Evolutionary conservation across 2,888 invertebrate genomes (phyloP).

Genomic region (Coleophora deauratella): DNA sequence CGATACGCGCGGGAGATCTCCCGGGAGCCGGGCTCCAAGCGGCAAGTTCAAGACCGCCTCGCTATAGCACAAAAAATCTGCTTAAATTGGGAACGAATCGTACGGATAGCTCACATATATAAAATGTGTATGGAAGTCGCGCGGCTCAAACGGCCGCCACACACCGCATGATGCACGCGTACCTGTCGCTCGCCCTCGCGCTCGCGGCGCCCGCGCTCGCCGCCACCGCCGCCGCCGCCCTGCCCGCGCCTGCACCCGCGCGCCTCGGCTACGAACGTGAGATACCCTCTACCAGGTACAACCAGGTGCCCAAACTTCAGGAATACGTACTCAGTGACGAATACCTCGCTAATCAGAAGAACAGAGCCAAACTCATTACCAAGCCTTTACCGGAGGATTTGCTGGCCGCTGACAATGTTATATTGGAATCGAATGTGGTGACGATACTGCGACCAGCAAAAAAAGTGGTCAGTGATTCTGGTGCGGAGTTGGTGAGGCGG

Average conservation of each 20-base stretch:
- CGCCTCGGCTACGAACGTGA: conserved; percentile 61
- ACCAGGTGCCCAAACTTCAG: conserved; percentile 47
- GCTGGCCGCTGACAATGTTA: conserved; percentile 54
- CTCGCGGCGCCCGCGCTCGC: conserved; percentile 41
- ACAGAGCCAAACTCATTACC: conserved; percentile 57
- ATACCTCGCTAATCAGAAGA: conserved; percentile 46
- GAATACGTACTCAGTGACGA: conserved; percentile 51
- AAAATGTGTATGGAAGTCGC: conserved; percentile 62
- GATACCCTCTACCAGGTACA: conserved; percentile 48
- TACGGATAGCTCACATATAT: conserved; percentile 66
- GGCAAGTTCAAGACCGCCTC: conserved; percentile 59
- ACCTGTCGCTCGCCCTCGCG: conserved; percentile 49
- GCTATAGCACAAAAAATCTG: conserved; percentile 44
- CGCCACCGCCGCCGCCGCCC: conserved; percentile 23
- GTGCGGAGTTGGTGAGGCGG: conserved; percentile 44
- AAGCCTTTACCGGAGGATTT: conserved; percentile 49
- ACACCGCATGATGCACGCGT: conserved; percentile 67
- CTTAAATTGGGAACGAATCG: conserved; percentile 65
- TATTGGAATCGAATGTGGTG: conserved; percentile 60
- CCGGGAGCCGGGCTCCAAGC: conserved; percentile 19
- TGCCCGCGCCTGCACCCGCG: conserved; percentile 28
- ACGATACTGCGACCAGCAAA: conserved; percentile 48
- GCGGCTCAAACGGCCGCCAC: conserved; percentile 63
- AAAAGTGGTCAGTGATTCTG: conserved; percentile 29
- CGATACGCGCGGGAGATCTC: conserved; percentile 17